Evolutionary conservation across 2,113 vertebrate genomes (phyloP), one percentile per base, ranked within the genome.

Genomic region (Siniperca knerii): DNA sequence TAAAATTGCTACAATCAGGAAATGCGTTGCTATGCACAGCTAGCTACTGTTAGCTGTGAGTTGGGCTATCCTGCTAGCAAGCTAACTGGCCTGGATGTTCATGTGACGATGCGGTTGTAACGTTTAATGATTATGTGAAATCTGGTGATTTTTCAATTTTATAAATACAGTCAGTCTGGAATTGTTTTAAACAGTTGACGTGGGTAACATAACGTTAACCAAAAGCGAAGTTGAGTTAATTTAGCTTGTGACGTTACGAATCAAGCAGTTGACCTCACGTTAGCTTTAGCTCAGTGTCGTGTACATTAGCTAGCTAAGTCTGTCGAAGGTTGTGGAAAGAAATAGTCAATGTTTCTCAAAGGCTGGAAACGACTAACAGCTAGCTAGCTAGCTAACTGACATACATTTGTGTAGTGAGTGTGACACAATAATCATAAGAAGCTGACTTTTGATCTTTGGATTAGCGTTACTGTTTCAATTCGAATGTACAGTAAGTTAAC

Each of bases 11-110:
- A 23, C 54, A 66, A 79, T 60, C 85, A 92, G 91, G 91, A 95
- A 95, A 91, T 87, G 84, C 64, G 85, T 86, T 83, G 77, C 79
- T 91, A 75, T 46, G 81, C 66, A 37, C 35, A 1, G 77, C 75
- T 42, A 81, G 83, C 86, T 89, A 72, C 42, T 16, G 72, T 35
- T 82, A 85, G 77, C 82, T 4, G 4, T 10, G 23, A 68, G 44
- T 0, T 8, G 11, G 20, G 81, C 50, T 88, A 88, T 48, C 77
- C 46, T 33, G 58, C n/a, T 80, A 72, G 25, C 71, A 42, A 8
- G 82, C 85, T 78, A 68, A 75, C 60, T n/a, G 89, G 84, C 87
- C 89, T 72, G 71, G 40, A 57, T 83, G 61, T 10, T 86, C 74
- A 35, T 80, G 55, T 83, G 71, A 79, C 65, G 67, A 48, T 58